Evolutionary conservation across 2,888 invertebrate species (phyloP).

Genomic region (Trachelus stipa): DNA sequence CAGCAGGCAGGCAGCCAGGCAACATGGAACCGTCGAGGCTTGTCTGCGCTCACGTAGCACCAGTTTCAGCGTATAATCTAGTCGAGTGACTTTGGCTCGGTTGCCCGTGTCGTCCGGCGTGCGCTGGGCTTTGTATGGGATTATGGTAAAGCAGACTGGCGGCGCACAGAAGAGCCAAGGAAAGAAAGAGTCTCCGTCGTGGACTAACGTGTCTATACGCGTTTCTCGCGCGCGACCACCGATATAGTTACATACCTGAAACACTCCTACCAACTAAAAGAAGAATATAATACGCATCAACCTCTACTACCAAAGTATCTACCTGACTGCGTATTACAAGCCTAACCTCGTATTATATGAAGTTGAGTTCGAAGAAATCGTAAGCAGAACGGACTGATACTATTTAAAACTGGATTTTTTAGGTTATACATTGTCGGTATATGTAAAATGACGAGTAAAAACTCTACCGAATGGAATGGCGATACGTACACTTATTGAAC

Average conservation of each 20-base stretch:
- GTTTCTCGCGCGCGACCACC: constrained; percentile 3
- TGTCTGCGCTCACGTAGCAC: constrained; percentile 13
- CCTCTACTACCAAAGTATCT: neutral
- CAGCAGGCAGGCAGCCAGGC: neutral
- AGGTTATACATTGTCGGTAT: neutral
- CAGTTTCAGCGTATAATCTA: constrained; percentile 25
- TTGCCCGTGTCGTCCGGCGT: constrained; percentile 6
- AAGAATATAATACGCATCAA: neutral
- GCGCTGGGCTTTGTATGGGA: constrained; percentile 16
- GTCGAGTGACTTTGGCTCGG: constrained; percentile 9
- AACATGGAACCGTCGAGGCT: neutral
- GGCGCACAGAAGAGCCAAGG: constrained; percentile 18
- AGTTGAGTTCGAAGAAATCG: neutral
- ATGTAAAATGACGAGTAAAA: neutral
- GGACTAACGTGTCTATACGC: neutral
- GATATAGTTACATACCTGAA: neutral
- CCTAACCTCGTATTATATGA: neutral
- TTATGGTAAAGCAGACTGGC: constrained; percentile 22
- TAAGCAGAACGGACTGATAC: neutral
- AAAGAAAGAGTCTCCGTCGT: neutral
- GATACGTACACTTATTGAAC: neutral
- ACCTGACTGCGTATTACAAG: neutral
- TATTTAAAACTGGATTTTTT: neutral
- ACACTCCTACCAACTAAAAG: neutral
- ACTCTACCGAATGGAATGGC: neutral